These are phyloP conservation scores for Gavia stellata DNA, from an alignment of 2,113 vertebrate genomes.

Conservation along the genomic window DNA sequence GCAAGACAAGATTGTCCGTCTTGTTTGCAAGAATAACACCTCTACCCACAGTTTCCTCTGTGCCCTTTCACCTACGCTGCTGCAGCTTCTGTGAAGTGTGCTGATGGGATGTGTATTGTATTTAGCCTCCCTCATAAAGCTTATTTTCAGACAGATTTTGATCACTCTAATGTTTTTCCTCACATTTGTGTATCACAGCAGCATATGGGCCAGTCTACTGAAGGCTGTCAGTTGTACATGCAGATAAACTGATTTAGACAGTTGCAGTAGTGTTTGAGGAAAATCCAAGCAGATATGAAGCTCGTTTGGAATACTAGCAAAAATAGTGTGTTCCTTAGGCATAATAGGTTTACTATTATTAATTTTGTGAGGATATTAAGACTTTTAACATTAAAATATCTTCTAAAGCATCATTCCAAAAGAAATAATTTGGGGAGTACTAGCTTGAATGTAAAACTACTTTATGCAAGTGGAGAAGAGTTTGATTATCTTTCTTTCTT, in stretches of 20 bases:
- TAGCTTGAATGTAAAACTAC: background rate
- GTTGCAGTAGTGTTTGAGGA: background rate
- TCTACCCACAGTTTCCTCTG: background rate
- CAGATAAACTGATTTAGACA: background rate
- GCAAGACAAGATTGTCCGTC: background rate
- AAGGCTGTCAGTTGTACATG: background rate
- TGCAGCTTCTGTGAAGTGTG: background rate
- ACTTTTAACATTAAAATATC: background rate
- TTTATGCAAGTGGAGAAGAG: background rate
- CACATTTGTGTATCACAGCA: background rate
- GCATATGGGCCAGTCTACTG: background rate
- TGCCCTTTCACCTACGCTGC: background rate
- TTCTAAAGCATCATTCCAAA: background rate
- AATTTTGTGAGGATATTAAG: background rate
- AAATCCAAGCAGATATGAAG: background rate
- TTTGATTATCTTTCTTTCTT: background rate
- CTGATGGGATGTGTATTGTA: background rate
- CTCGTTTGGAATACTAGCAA: background rate
- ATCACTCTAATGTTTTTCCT: background rate
- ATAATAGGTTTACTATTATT: background rate
- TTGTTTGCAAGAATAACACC: background rate
- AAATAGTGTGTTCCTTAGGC: background rate
- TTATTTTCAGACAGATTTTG: background rate
- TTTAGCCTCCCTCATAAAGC: background rate
- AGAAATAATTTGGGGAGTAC: background rate